Conservation (phyloP, 2,797 vertebrate genomes). For the Xiphophorus birchmanni region DNA sequence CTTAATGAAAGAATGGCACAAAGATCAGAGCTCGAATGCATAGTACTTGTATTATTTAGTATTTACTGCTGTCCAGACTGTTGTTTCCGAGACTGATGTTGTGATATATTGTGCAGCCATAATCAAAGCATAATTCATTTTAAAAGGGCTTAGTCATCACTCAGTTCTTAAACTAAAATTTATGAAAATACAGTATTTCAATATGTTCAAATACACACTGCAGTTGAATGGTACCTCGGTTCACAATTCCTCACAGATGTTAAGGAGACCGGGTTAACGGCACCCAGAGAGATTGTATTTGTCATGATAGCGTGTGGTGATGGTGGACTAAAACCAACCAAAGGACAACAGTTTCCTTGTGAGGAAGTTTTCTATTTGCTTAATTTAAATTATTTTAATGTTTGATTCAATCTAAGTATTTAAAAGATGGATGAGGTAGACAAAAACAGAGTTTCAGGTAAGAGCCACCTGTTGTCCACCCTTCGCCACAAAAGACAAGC, state of each 20-base stretch:
- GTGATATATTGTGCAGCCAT: not conserved
- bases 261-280: not conserved
- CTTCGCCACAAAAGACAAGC: slow-evolving; percentile 35
- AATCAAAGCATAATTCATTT: not conserved
- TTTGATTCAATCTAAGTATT: not conserved
- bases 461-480: not conserved
- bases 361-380: not conserved
- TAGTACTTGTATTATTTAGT: not conserved
- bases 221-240: not conserved
- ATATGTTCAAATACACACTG: not conserved
- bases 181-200: not conserved
- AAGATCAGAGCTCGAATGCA: not conserved
- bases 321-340: not conserved
- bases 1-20: not conserved
- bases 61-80: not conserved
- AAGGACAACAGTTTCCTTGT: not conserved
- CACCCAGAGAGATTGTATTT: not conserved
- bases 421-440: not conserved
- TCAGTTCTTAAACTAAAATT: not conserved
- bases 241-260: not conserved
- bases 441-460: not conserved
- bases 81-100: not conserved
- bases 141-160: not conserved
- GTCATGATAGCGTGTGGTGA: too few relatives aligned
- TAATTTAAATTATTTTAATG: not conserved